These are phyloP conservation scores for Porites lobata DNA, from an alignment of 92 coral and sea anemone species.

Conservation along the genomic window DNA sequence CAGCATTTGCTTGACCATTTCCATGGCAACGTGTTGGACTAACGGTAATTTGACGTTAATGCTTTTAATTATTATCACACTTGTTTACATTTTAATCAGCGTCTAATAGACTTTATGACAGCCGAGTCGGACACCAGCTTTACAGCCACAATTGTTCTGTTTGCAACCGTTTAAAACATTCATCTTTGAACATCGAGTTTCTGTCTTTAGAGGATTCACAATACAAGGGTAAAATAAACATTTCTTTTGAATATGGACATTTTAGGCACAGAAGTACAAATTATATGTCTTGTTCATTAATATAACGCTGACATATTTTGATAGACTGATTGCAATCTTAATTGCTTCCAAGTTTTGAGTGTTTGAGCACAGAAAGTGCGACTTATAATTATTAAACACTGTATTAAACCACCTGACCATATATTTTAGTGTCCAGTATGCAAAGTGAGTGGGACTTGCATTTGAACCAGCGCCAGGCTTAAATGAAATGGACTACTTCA, in stretches of 20 bases:
- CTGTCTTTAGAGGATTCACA: no score
- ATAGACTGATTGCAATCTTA: neutral
- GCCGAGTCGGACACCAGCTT: no score
- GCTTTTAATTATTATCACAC: no score
- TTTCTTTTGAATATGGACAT: neutral
- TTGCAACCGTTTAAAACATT: no score
- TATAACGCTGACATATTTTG: neutral
- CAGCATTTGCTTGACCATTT: no score
- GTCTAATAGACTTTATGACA: no score
- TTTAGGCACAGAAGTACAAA: neutral
- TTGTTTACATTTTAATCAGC: no score
- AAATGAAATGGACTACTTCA: neutral
- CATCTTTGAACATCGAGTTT: no score
- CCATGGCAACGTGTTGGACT: no score
- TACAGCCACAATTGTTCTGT: no score
- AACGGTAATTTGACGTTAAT: no score
- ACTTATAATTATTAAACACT: neutral
- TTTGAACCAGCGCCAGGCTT: neutral
- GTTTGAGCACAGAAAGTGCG: neutral
- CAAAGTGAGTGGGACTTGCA: neutral
- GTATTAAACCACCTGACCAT: neutral
- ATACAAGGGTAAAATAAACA: no score
- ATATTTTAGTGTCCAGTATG: neutral
- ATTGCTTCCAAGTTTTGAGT: neutral
- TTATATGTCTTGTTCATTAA: neutral